Conservation (phyloP, 2,113 vertebrate species). For the Pterocles burchelli region DNA sequence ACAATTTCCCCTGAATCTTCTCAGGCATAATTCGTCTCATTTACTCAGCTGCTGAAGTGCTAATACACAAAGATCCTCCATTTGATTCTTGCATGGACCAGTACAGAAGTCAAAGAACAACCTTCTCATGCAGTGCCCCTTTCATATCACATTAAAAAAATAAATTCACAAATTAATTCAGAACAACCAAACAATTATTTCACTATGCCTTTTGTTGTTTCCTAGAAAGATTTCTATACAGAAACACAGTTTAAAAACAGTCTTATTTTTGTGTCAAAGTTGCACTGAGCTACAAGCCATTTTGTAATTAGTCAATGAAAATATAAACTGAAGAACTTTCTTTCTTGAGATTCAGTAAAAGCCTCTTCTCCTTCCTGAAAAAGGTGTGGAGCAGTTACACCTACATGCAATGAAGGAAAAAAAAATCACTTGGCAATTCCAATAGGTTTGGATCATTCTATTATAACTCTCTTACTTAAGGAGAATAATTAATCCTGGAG, state of each 20-base stretch:
- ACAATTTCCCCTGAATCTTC: background rate
- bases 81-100: background rate
- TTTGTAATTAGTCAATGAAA: background rate
- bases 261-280: background rate
- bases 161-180: background rate
- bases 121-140: background rate
- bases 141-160: background rate
- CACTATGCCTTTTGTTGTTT: background rate
- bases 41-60: background rate
- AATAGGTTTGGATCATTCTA: background rate
- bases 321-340: background rate
- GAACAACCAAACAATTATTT: background rate
- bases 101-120: background rate
- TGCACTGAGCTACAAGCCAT: background rate
- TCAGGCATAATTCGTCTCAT: background rate
- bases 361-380: background rate
- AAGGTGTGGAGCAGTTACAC: background rate
- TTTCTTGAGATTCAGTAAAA: background rate
- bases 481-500: background rate
- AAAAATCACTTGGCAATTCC: background rate
- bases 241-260: background rate
- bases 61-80: background rate
- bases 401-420: background rate
- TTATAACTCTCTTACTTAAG: background rate
- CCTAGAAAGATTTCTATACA: background rate